Base-by-base conservation (phyloP, 2,888 invertebrate genomes). In the Drosophila greeni region DNA sequence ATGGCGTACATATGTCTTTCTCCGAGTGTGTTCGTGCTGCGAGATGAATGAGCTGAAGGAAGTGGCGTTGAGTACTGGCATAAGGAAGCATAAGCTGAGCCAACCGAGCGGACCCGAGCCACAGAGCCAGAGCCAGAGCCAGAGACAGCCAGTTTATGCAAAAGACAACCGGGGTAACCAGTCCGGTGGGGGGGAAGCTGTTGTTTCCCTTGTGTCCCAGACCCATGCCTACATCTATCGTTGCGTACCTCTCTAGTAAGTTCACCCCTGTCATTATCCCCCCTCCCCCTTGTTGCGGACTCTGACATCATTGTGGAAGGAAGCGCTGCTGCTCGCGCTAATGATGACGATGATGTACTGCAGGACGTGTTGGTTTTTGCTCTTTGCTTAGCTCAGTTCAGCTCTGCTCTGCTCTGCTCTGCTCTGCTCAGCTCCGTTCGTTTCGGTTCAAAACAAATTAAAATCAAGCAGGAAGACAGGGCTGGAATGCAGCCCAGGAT, bases 321-420 rank as follows among this genome's bases (percentile, higher is more conserved):
- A 80, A 79, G 59, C 60, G 48, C 43, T 54, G 52, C 43, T 54
- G 66, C 57, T 57, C 51, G 66, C 82, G 77, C 77, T 80, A 82
- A 80, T 77, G 83, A 78, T 80, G 82, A 81, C 81, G 82, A 82
- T 81, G 80, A 82, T 80, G 82, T 77, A 82, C 77, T 77, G 69
- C 80, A 82, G 83, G 83, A 81, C 74, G 83, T 82, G 77, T 71
- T 80, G 72, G 73, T 79, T 76, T 82, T 76, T 74, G 70, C 77
- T 77, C 77, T 72, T 71, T 65, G 57, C 71, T 68, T 65, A 36
- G 49, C 57, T 45, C 9, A 24, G 24, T 26, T 43, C 24, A 11
- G 39, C 39, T 23, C 40, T 1, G 14, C 23, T 40, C 33, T 1
- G 20, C 12, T 33, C 26, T 0, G 26, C 26, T 23, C 40, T 5